Percentiles rank a stretch among this genome's conserved stretches.
Conservation (phyloP, 2,888 invertebrate genomes). For the Dryobota labecula region DNA sequence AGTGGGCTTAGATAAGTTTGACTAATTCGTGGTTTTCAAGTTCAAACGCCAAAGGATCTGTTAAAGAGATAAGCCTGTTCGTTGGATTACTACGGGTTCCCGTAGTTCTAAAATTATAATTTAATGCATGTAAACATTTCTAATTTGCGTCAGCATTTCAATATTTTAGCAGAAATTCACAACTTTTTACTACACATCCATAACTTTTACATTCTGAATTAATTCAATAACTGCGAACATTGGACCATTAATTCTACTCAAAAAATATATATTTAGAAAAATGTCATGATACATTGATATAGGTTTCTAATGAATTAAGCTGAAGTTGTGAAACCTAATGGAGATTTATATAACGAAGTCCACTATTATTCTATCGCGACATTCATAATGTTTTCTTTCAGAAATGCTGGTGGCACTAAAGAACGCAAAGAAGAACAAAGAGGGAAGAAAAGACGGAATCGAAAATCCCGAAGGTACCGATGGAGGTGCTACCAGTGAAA, state of each 20-base stretch:
- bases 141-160: neutral
- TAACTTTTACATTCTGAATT: too few relatives aligned
- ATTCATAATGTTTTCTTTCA: slow-evolving; percentile 59
- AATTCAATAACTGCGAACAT: neutral
- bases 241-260: neutral
- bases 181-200: neutral
- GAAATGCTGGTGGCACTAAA: slow-evolving; percentile 83
- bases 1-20: slow-evolving; percentile 25
- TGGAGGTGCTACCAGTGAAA: slow-evolving; percentile 11
- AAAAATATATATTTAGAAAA: too few relatives aligned
- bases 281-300: neutral
- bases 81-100: neutral
- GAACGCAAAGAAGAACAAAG: slow-evolving; percentile 80
- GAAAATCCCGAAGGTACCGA: slow-evolving; percentile 16
- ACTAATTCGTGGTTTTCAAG: slow-evolving; percentile 34
- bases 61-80: slow-evolving; percentile 6
- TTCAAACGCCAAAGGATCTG: slow-evolving; percentile 18
- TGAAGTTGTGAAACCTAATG: neutral
- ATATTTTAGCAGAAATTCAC: neutral
- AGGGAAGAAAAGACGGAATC: slow-evolving; percentile 35
- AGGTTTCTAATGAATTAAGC: too few relatives aligned
- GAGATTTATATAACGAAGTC: too few relatives aligned
- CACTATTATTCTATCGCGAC: neutral
- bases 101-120: neutral
- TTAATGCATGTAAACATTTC: neutral